A percentile compares a stretch with the other conserved stretches of the same genome.
Conservation (phyloP, 1,140 invertebrate genomes). For the Drosophila takahashii region DNA sequence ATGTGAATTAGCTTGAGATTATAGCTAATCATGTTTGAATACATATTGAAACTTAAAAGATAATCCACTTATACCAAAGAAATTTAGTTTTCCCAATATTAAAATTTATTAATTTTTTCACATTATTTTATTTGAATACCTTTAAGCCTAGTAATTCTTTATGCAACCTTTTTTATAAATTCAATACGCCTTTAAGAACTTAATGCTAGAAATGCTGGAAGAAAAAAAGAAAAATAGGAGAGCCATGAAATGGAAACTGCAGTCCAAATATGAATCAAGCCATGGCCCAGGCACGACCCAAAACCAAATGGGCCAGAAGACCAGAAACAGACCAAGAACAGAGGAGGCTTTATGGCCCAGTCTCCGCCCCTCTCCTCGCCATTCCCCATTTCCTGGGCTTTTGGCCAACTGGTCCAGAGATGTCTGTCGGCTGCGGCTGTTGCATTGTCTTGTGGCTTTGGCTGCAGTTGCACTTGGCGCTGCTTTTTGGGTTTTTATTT, state of each 20-base stretch:
- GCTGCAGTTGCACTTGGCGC: conserved; percentile 70
- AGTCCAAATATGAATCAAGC: conserved; percentile 52
- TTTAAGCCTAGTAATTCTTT: background rate
- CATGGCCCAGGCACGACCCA: conserved; percentile 44
- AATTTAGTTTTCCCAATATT: background rate
- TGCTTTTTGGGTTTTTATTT: conserved; percentile 46
- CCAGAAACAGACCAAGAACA: conserved; percentile 40
- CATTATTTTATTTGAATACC: background rate
- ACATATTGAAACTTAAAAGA: too few species aligned
- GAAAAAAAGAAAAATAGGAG: background rate
- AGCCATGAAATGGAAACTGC: conserved; percentile 48
- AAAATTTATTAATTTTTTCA: background rate
- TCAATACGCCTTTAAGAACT: background rate
- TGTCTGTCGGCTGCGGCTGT: conserved; percentile 40
- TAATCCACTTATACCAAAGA: too few species aligned
- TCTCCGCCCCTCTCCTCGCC: background rate
- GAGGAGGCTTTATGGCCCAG: conserved; percentile 3
- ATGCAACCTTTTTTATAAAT: background rate
- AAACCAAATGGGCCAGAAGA: conserved; percentile 53
- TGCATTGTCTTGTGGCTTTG: conserved; percentile 70
- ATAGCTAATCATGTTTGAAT: conserved; percentile 2
- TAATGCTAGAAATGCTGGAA: conserved; percentile 1
- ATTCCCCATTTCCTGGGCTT: background rate
- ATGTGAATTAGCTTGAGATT: background rate
- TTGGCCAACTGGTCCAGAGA: conserved; percentile 53